Percentiles rank a stretch among this genome's conserved stretches.
Conservation (phyloP, 2,797 vertebrate genomes). For the Neosilurus mollespiculum region DNA sequence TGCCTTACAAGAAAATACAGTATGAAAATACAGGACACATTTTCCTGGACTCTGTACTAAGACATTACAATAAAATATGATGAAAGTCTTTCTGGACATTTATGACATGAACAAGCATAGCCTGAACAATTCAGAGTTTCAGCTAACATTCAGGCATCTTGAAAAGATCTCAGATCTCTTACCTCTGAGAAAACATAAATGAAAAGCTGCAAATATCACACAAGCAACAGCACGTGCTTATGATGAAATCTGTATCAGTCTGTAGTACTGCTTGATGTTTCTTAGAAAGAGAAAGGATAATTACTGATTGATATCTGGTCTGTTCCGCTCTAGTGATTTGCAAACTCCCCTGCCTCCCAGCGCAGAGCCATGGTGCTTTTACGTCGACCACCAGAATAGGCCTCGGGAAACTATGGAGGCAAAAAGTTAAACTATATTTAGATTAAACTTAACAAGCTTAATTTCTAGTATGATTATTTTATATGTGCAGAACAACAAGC, state of each 20-base stretch:
- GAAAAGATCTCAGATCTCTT: slow-evolving; percentile 51
- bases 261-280: slow-evolving; percentile 56
- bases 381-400: slow-evolving; percentile 66
- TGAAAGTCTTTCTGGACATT: slow-evolving; percentile 59
- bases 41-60: slow-evolving; percentile 55
- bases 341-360: slow-evolving; percentile 77
- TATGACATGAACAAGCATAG: slow-evolving; percentile 60
- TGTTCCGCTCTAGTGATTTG: slow-evolving; percentile 64
- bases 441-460: neutral
- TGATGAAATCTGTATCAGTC: slow-evolving; percentile 60
- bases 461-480: neutral
- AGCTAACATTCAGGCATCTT: slow-evolving; percentile 65
- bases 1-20: slow-evolving; percentile 61
- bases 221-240: slow-evolving; percentile 63
- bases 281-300: slow-evolving; percentile 47
- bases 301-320: slow-evolving; percentile 44
- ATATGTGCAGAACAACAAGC: slow-evolving; percentile 1
- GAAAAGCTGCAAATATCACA: slow-evolving; percentile 63
- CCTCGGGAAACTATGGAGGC: slow-evolving; percentile 70
- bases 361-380: slow-evolving; percentile 79
- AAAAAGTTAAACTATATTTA: slow-evolving; percentile 47
- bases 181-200: slow-evolving; percentile 47
- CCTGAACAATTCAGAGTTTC: slow-evolving; percentile 57
- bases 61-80: slow-evolving; percentile 68
- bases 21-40: slow-evolving; percentile 70